Conservation (phyloP, 2,113 vertebrate species). For the Hippopotamus amphibius region DNA sequence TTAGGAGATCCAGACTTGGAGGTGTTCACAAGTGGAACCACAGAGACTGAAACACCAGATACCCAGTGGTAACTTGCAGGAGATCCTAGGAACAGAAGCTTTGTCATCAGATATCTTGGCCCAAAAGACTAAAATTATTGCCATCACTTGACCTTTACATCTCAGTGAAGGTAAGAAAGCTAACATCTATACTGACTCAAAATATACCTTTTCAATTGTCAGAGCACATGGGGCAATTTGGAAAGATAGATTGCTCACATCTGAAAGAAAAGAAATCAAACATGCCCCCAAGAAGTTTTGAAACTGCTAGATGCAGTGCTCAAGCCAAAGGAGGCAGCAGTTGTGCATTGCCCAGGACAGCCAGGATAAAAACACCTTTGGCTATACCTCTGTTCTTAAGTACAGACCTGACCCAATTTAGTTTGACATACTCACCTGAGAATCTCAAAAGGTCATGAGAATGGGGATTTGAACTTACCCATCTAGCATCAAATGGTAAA, state of each 20-base stretch:
- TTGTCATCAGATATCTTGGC: background rate
- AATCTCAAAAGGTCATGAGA: background rate
- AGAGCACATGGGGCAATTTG: background rate
- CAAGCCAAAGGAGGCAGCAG: background rate
- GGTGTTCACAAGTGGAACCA: background rate
- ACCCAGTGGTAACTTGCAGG: background rate
- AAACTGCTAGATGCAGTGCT: background rate
- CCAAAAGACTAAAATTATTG: background rate
- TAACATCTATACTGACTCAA: background rate
- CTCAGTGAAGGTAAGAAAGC: background rate
- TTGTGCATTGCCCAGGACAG: background rate
- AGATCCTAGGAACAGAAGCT: background rate
- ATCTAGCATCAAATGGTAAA: background rate
- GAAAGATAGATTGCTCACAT: background rate
- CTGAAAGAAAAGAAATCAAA: background rate
- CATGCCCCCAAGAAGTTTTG: background rate
- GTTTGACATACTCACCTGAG: background rate
- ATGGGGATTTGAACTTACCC: background rate
- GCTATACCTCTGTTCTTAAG: background rate
- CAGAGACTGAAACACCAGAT: background rate
- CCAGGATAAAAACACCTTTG: background rate
- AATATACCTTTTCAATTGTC: background rate
- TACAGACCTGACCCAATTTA: background rate
- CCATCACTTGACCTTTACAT: background rate
- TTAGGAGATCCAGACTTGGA: background rate